Evolutionary conservation across 2,888 invertebrate species (phyloP).

Genomic region (Lampropteryx suffumata): DNA sequence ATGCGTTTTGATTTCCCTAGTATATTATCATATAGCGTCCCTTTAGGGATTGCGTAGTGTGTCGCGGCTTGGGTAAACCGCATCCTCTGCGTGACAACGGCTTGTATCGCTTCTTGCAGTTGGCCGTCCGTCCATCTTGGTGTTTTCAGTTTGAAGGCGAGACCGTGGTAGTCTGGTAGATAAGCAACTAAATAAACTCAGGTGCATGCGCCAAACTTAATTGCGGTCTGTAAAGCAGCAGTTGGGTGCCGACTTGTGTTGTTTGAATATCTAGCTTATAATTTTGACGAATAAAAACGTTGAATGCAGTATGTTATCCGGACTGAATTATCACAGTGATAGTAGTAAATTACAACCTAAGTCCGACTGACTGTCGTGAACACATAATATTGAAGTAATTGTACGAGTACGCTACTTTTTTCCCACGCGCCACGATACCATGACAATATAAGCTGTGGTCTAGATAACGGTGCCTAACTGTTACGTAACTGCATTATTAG

Average conservation of each 20-base stretch:
- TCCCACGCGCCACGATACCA: neutral
- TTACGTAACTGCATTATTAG: slow-evolving; percentile 15
- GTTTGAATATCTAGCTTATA: no score
- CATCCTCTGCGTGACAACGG: slow-evolving; percentile 89
- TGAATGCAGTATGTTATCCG: no score
- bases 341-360: no score
- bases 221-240: neutral
- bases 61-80: slow-evolving; percentile 89
- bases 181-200: slow-evolving; percentile 52
- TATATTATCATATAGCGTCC: slow-evolving; percentile 90
- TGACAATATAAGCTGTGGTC: slow-evolving; percentile 2
- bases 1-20: slow-evolving; percentile 89
- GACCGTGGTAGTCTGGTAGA: slow-evolving; percentile 80
- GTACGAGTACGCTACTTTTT: neutral
- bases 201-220: slow-evolving; percentile 4
- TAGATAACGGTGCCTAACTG: slow-evolving; percentile 14
- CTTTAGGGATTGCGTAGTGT: slow-evolving; percentile 88
- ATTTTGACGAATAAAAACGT: no score
- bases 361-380: no score
- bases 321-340: no score
- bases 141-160: slow-evolving; percentile 87
- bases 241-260: no score
- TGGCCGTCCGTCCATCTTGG: slow-evolving; percentile 89
- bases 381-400: no score
- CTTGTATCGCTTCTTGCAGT: slow-evolving; percentile 89